Evolutionary conservation across 1,140 invertebrate genomes (phyloP), one percentile per base, ranked within the genome.

Genomic region (Temnothorax curvispinosus): DNA sequence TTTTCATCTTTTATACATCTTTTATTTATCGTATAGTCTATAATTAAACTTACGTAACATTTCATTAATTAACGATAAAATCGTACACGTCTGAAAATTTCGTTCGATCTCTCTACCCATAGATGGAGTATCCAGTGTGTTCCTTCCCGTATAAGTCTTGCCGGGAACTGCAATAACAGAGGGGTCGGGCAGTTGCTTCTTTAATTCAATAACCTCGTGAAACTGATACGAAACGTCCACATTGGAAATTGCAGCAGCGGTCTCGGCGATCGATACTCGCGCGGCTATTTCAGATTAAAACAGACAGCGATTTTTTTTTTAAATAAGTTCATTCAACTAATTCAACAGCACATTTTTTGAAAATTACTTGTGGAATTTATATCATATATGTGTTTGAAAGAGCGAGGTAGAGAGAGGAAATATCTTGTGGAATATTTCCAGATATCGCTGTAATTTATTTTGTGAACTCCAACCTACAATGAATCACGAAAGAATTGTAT

Each of bases 131-230:
- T 58, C 27, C 50, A 56, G 44, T 47, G 8, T 47, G 47, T 72
- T 58, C 9, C 41, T 69, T 81, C 13, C 58, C 44, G 18, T 50
- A n/a, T 65, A 85, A 85, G 47, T 85, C 82, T 52, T 65, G 58
- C 47, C 6, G 56, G 27, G 38, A 64, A 65, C 62, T 78, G 62
- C 82, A 47, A 85, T 85, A 64, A 86, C 81, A 87, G 69, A 56
- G 47, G 86, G 44, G 58, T 62, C 60, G 77, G 71, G 52, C 52
- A 62, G 85, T 81, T 67, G 86, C 80, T 87, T 87, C 78, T 87
- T 87, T 65, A 85, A 87, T 87, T 85, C 86, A 85, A 87, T 87
- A 87, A 87, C 56, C 80, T 65, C 47, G 58, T 72, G 86, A 87
- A 84, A 78, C 85, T 78, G 85, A 72, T 86, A 69, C 62, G 84